Base-by-base conservation (phyloP, 1,140 invertebrate genomes). In the Camponotus pennsylvanicus region DNA sequence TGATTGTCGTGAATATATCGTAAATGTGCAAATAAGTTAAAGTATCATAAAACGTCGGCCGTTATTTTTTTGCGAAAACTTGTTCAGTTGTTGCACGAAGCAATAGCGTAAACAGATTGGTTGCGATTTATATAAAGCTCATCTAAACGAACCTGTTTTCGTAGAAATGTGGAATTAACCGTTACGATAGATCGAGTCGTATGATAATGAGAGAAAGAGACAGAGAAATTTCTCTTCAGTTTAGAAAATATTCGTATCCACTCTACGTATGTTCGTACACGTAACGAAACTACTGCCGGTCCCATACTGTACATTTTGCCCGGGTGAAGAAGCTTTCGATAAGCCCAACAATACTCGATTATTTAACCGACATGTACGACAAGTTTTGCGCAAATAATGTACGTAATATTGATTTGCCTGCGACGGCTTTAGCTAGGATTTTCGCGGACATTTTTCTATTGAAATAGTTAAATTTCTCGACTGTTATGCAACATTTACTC, bases 71-170 rank as follows among this genome's bases (percentile, higher is more conserved):
- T 34, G 61, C 66, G 64, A 85, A 70, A 77, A 69, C 66, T 63
- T 71, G 80, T 85, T 88, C 52, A 18, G 42, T 66, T 59, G 27
- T 45, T 61, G 66, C 70, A 69, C 40, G 55, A 15, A 70, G 52
- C n/a, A 21, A 86, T 37, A 37, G 55, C 37, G 42, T 18, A 15
- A n/a, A 34, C 63, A 88, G 67, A 76, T 88, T 75, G 64, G 57
- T 80, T 71, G 55, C 49, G 57, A 34, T 40, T 40, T 27, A 34
- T 40, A 71, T 55, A 71, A 69, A 77, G 64, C 64, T 76, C 77
- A 57, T 82, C 61, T 52, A 73, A 52, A 49, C 70, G 52, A 89
- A 89, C 87, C 88, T 88, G 88, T 89, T 89, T 64, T 37, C 55
- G 87, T 67, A 70, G 45, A 61, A 64, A 45, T 27, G 49, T 66